A percentile compares a stretch with the other conserved stretches of the same genome.
phyloP scores from a whole-genome alignment of 2,797 vertebrate species.

The Buphagus erythrorhynchus region DNA sequence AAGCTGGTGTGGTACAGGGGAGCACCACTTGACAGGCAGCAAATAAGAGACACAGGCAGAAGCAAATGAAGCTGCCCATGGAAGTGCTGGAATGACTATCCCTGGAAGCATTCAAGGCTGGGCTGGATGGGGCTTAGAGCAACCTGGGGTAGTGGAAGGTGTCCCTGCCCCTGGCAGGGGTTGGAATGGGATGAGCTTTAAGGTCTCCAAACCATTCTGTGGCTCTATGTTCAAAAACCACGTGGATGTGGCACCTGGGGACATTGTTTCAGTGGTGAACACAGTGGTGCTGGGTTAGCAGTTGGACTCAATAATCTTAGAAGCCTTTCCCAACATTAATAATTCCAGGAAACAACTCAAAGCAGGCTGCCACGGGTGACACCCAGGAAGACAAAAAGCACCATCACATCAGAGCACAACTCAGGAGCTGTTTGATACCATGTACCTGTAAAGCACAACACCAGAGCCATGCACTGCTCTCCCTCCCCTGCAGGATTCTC shows the following conservation, averaged over 20 bases:
- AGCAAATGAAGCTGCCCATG: not conserved
- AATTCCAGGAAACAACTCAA: accelerated
- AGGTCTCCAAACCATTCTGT: not conserved
- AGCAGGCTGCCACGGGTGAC: not conserved
- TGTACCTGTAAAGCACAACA: not conserved
- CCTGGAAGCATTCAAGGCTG: not conserved
- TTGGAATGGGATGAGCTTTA: not conserved
- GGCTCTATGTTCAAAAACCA: not conserved
- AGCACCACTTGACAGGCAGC: not conserved
- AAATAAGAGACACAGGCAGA: not conserved
- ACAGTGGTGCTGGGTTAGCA: accelerated
- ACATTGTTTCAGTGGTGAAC: not conserved
- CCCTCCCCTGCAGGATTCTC: not conserved
- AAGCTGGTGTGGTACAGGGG: not conserved
- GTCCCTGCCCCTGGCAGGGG: not conserved
- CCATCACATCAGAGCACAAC: not conserved
- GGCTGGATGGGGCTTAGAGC: not conserved
- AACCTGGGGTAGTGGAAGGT: not conserved
- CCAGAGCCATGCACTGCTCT: not conserved
- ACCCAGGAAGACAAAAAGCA: not conserved
- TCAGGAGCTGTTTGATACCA: accelerated
- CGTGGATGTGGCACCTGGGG: accelerated
- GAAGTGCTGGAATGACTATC: not conserved
- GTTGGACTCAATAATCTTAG: not conserved
- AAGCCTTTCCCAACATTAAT: not conserved